Conservation (phyloP, 30 jellyfish, hydroid and myxozoan species). For the Aurelia sp. region DNA sequence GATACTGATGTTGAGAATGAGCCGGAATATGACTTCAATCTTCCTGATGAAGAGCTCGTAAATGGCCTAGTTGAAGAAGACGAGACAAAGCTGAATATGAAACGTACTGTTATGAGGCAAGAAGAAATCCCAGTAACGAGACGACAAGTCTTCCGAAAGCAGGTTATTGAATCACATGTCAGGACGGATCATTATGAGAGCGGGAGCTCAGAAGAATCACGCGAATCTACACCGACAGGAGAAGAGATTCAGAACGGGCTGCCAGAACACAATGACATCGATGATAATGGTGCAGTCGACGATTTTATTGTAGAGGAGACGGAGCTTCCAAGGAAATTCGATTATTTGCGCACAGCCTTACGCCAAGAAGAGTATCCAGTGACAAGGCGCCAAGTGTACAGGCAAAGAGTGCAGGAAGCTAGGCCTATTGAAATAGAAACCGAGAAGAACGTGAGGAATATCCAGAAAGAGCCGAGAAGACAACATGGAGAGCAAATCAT, state of each 20-base stretch:
- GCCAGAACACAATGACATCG: background rate
- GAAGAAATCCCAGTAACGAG: slow-evolving; percentile 14
- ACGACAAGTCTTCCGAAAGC: slow-evolving; percentile 36
- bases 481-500: too few species aligned
- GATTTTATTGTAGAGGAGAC: background rate
- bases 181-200: background rate
- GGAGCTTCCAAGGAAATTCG: slow-evolving; percentile 33
- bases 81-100: background rate
- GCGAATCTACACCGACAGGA: too few species aligned
- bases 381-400: slow-evolving; percentile 40
- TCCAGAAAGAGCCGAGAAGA: background rate
- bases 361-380: slow-evolving; percentile 43
- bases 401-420: slow-evolving; percentile 4
- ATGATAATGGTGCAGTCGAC: slow-evolving; percentile 27
- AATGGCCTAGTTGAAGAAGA: background rate
- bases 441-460: background rate
- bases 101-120: slow-evolving; percentile 17
- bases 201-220: slow-evolving; percentile 4
- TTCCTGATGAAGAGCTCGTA: background rate
- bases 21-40: background rate
- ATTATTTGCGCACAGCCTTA: slow-evolving; percentile 33
- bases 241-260: background rate
- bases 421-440: background rate
- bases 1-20: slow-evolving; percentile 10
- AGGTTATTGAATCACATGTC: background rate